Conservation (phyloP, 1,140 invertebrate genomes). For the Pogonus chalceus region DNA sequence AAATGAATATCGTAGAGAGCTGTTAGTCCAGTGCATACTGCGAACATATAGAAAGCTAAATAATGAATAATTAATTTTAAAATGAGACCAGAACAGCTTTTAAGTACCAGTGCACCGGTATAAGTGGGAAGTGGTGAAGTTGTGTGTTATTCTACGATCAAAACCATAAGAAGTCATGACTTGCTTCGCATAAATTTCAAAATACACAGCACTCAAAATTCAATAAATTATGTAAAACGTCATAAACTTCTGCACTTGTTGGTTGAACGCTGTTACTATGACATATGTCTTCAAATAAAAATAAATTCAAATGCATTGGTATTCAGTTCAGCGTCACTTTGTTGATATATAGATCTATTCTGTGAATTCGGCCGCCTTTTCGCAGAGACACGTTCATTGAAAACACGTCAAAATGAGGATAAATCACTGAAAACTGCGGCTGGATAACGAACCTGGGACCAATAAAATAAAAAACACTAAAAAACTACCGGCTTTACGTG, state of each 20-base stretch:
- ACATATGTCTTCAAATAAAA: neutral
- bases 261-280: neutral
- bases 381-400: neutral
- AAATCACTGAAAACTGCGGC: slow-evolving; percentile 1
- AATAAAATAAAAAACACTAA: slow-evolving; percentile 1
- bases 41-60: too few relatives aligned
- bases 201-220: neutral
- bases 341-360: neutral
- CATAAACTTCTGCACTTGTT: neutral
- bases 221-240: neutral
- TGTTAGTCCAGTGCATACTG: too few relatives aligned
- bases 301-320: neutral
- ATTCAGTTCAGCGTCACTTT: neutral
- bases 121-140: too few relatives aligned
- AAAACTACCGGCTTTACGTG: neutral
- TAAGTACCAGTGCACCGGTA: too few relatives aligned
- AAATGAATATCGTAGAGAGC: too few relatives aligned
- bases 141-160: too few relatives aligned
- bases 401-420: neutral
- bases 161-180: too few relatives aligned
- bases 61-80: too few relatives aligned
- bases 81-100: too few relatives aligned
- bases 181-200: neutral
- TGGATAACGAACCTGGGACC: neutral
- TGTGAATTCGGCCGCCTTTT: neutral